Conservation (phyloP, 2,797 vertebrate genomes). For the Hemibagrus guttatus region DNA sequence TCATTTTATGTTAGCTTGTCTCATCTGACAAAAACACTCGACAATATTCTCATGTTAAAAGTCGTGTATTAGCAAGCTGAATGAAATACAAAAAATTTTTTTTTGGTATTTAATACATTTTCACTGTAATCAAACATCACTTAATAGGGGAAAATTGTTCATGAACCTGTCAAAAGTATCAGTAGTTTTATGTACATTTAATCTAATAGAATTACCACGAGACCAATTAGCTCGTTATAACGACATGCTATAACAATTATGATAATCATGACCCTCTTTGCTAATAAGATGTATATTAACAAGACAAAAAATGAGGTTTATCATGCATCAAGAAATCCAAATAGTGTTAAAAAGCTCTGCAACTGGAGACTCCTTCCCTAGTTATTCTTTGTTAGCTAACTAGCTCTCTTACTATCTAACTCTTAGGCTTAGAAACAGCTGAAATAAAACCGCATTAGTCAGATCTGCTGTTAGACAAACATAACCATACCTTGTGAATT, state of each 20-base stretch:
- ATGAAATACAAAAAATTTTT: not conserved
- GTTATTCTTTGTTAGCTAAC: not conserved
- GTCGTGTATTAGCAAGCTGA: not conserved
- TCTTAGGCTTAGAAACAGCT: not conserved
- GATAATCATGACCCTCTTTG: not conserved
- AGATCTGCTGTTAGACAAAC: not conserved
- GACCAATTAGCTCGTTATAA: not conserved
- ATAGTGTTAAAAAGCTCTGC: not conserved
- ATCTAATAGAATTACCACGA: not conserved
- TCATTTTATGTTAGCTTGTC: no score
- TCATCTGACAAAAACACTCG: not conserved
- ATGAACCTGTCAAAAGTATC: not conserved
- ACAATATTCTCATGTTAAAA: not conserved
- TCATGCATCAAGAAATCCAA: not conserved
- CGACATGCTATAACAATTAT: not conserved
- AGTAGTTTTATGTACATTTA: not conserved
- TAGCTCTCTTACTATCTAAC: not conserved
- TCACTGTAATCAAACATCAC: not conserved
- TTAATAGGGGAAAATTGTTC: not conserved
- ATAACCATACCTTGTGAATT: not conserved
- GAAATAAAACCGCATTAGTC: not conserved
- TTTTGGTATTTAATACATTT: not conserved
- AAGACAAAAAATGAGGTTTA: no score
- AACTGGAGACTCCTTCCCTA: not conserved
- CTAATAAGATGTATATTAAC: not conserved